Evolutionary conservation across 2,888 invertebrate genomes (phyloP), one percentile per base, ranked within the genome.

Genomic region (Clostera curtula): DNA sequence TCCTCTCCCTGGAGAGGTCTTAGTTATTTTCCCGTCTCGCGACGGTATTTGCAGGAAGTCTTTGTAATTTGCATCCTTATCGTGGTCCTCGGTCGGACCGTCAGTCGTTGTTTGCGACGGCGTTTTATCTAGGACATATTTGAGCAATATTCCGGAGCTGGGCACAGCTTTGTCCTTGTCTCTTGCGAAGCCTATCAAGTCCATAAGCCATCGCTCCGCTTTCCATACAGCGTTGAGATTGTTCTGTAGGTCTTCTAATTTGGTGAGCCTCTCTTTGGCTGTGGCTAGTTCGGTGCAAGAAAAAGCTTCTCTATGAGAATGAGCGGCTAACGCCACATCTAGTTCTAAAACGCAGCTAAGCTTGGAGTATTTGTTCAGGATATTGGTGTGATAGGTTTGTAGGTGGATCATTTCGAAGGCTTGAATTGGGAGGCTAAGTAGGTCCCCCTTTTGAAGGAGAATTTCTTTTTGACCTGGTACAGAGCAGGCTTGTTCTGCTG

Each of bases 401-500:
- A 98, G 86, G 66, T 98, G 97, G 36, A 97, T 95, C 96, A 95
- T 92, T 86, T 96, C 93, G 56, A 93, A 94, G 0, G 94, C 95
- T 74, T 97, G 96, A 19, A 98, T 93, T 1, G 98, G 97, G 29
- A 98, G 83, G 36, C 95, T 93, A 21, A 95, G 88, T 27, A 96
- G 85, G 61, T 97, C 96, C 3, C 93, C 91, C 30, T 93, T 88
- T 54, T 95, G 93, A 1, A 94, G 84, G 1, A 96, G 85, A 26
- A 93, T 90, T 65, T 97, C 96, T 25, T 91, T 88, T 49, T 95
- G 92, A 12, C 95, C 92, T 0, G 94, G 94, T 0, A 93, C 94
- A 1, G 94, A 93, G 62, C 98, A 98, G 0, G 97, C 96, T 25
- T 92, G 90, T 57, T 97, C 97, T 0, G 93, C 92, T 0, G 96